Evolutionary conservation across 2,797 vertebrate genomes (phyloP).

Genomic region (Periophthalmus magnuspinnatus): DNA sequence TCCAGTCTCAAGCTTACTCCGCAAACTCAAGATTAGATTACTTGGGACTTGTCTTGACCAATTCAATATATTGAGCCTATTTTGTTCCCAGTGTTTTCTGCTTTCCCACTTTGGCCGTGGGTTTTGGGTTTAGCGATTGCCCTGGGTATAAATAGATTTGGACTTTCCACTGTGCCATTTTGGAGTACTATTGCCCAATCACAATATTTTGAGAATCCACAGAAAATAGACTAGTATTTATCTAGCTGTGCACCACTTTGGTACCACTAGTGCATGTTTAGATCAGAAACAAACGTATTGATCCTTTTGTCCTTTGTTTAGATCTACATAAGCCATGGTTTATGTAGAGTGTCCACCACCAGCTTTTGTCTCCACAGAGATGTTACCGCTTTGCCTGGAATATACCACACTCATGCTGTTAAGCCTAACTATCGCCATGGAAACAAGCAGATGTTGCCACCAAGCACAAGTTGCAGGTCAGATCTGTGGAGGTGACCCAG

Average conservation of each 20-base stretch:
- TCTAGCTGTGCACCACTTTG: not conserved
- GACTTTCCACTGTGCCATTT: conserved; percentile 3
- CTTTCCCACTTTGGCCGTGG: not conserved
- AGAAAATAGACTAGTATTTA: not conserved
- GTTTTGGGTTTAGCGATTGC: not conserved
- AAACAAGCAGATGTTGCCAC: too few relatives aligned
- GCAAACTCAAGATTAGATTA: not conserved
- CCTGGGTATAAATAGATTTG: conserved; percentile 6
- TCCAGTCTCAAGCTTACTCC: not conserved
- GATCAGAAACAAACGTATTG: not conserved
- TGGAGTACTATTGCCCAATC: not conserved
- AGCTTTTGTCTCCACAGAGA: too few relatives aligned
- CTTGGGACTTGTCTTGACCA: not conserved
- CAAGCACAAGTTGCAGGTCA: too few relatives aligned
- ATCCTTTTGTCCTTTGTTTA: not conserved
- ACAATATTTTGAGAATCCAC: not conserved
- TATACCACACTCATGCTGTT: too few relatives aligned
- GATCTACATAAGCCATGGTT: too few relatives aligned
- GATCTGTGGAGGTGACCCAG: too few relatives aligned
- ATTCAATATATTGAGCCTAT: conserved; percentile 1
- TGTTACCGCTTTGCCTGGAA: too few relatives aligned
- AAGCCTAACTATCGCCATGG: too few relatives aligned
- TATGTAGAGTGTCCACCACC: too few relatives aligned
- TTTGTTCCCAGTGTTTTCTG: not conserved
- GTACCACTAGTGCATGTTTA: not conserved